These are phyloP conservation scores for Pseudoatta argentina DNA, from an alignment of 1,140 invertebrate species.

Conservation along the genomic window DNA sequence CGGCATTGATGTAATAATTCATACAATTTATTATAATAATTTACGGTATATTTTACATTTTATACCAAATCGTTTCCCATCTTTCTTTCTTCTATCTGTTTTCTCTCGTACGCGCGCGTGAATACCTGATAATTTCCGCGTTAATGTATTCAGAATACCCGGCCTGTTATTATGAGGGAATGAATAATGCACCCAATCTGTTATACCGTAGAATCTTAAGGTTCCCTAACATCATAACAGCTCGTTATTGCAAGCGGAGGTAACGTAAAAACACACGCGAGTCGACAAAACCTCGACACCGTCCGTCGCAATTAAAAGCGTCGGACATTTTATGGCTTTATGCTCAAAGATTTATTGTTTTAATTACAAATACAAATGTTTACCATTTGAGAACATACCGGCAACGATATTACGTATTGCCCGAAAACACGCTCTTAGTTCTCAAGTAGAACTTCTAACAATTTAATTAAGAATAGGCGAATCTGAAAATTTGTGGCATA, in stretches of 20 bases:
- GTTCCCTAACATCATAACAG: slow-evolving; percentile 49
- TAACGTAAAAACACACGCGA: slow-evolving; percentile 43
- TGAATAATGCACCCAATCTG: slow-evolving; percentile 55
- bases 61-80: slow-evolving; percentile 1
- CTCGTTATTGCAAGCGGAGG: slow-evolving; percentile 41
- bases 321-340: slow-evolving; percentile 49
- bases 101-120: background rate
- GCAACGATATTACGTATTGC: background rate
- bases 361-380: slow-evolving; percentile 54
- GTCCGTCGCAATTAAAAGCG: slow-evolving; percentile 52
- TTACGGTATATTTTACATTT: slow-evolving; percentile 35
- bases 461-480: slow-evolving; percentile 12
- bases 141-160: slow-evolving; percentile 54
- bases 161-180: slow-evolving; percentile 53
- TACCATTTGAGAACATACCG: background rate
- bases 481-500: background rate
- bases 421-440: background rate
- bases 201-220: slow-evolving; percentile 46
- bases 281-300: slow-evolving; percentile 23
- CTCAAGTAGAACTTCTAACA: slow-evolving; percentile 8
- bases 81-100: background rate
- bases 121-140: slow-evolving; percentile 50
- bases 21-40: slow-evolving; percentile 29
- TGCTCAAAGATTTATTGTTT: slow-evolving; percentile 48
- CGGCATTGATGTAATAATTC: slow-evolving; percentile 36